Percentiles rank a stretch among this genome's conserved stretches.
Conservation (phyloP, 2,113 vertebrate species). For the Myotis brandtii region DNA sequence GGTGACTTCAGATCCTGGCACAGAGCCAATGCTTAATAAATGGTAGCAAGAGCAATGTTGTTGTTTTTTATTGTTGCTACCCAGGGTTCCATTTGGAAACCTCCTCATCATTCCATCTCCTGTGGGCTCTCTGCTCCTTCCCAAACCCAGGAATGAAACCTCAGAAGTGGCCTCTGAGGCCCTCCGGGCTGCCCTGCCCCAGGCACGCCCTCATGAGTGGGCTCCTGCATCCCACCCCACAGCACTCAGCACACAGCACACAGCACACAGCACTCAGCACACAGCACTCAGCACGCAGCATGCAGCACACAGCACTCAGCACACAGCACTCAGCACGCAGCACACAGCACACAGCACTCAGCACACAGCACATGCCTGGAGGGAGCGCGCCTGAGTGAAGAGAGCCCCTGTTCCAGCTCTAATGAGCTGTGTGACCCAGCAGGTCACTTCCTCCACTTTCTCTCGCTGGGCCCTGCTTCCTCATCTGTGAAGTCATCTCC, state of each 20-base stretch:
- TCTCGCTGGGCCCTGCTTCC: neutral
- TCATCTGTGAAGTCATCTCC: neutral
- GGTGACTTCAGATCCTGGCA: neutral
- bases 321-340: no score
- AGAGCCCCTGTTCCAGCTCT: rapidly evolving
- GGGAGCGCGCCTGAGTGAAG: neutral
- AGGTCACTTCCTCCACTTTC: neutral
- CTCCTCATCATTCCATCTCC: neutral
- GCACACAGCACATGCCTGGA: neutral
- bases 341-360: neutral
- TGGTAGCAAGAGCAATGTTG: neutral
- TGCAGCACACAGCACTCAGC: neutral
- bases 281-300: no score
- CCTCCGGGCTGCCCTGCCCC: neutral
- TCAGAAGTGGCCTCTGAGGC: neutral
- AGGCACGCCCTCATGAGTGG: rapidly evolving
- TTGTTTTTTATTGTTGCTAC: neutral
- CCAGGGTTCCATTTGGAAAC: neutral
- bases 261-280: neutral
- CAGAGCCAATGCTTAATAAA: neutral
- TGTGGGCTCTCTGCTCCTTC: neutral
- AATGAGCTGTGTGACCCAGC: neutral
- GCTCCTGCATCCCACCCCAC: neutral
- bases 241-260: neutral
- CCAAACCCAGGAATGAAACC: neutral